A percentile compares a stretch with the other conserved stretches of the same genome.
phyloP scores from a whole-genome alignment of 2,113 vertebrate genomes.

The Hyperoodon ampullatus region DNA sequence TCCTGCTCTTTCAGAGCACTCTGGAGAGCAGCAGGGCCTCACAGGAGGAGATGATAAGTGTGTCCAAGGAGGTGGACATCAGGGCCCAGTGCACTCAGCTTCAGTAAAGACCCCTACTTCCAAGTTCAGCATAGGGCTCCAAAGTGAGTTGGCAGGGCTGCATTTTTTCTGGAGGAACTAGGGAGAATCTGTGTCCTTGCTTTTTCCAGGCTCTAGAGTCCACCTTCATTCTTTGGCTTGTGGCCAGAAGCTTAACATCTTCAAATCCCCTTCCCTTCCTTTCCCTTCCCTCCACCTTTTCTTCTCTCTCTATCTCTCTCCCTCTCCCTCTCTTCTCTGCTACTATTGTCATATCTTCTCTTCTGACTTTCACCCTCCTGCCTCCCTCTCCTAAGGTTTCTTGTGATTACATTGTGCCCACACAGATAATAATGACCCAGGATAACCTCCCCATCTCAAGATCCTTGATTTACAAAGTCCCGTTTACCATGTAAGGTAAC shows the following conservation, averaged over 20 bases:
- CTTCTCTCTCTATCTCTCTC: not conserved
- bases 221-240: not conserved
- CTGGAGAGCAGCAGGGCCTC: not conserved
- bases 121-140: not conserved
- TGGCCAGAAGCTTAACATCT: not conserved
- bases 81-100: not conserved
- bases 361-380: not conserved
- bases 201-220: not conserved
- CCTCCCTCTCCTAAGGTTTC: not conserved
- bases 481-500: not conserved
- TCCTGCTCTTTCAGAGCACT: not conserved
- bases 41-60: not conserved
- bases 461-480: not conserved
- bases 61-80: not conserved
- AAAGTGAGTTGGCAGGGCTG: not conserved
- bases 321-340: not conserved
- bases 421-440: not conserved
- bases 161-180: not conserved
- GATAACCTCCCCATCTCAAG: not conserved
- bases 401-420: not conserved
- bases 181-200: not conserved
- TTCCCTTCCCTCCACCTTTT: rapidly evolving
- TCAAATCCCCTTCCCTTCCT: not conserved
- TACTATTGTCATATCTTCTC: not conserved
- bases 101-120: not conserved